phyloP scores from a whole-genome alignment of 2,113 vertebrate genomes.

The Gymnarchus niloticus region DNA sequence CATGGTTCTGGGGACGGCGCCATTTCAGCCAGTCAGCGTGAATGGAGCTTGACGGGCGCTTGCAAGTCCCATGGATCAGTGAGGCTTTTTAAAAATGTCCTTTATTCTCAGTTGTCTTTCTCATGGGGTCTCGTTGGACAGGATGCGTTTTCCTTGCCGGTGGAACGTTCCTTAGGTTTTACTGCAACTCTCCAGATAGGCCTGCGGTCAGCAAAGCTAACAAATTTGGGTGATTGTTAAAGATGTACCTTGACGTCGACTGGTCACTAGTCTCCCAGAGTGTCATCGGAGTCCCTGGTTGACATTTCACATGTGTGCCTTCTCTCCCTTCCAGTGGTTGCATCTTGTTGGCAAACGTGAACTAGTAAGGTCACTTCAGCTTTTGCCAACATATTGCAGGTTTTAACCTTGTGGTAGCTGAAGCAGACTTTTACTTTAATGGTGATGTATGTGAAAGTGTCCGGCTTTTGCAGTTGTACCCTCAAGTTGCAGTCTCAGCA shows the following conservation, averaged over 20 bases:
- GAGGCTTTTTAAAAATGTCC: too few relatives aligned
- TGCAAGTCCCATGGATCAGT: too few relatives aligned
- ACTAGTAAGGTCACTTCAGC: not conserved
- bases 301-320: not conserved
- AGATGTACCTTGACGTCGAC: not conserved
- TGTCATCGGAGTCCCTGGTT: not conserved
- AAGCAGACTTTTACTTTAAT: not conserved
- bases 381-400: not conserved
- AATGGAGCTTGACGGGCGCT: too few relatives aligned
- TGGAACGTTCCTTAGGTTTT: too few relatives aligned
- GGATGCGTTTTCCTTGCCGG: too few relatives aligned
- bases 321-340: not conserved
- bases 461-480: not conserved
- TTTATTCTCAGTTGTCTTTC: too few relatives aligned
- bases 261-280: not conserved
- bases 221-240: too few relatives aligned
- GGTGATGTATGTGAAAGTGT: not conserved
- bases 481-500: slow-evolving; percentile 18
- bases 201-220: too few relatives aligned
- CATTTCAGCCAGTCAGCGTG: too few relatives aligned
- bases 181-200: too few relatives aligned
- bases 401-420: not conserved
- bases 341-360: not conserved
- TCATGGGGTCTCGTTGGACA: too few relatives aligned
- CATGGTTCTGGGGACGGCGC: too few relatives aligned